Evolutionary conservation across 2,113 vertebrate species (phyloP).

Genomic region (Gadus chalcogrammus): DNA sequence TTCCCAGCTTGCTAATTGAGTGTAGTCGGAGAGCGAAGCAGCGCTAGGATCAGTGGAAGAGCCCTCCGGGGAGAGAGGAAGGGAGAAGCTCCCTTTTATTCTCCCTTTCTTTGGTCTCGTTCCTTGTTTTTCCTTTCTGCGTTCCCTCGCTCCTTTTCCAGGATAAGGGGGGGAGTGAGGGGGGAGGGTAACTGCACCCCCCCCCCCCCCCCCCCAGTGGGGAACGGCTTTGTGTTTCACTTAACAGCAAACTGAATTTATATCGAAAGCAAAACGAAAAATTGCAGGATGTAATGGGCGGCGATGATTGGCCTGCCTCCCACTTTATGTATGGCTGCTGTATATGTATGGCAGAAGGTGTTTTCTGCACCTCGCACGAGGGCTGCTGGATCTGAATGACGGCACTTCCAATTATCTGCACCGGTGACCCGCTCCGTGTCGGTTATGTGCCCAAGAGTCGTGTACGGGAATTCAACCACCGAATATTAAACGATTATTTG

Average conservation of each 20-base stretch:
- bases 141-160: conserved; percentile 1
- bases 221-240: conserved; percentile 59
- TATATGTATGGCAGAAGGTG: conserved; percentile 33
- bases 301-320: conserved; percentile 29
- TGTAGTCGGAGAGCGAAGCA: conserved; percentile 59
- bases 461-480: neutral
- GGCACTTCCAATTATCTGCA: conserved; percentile 48
- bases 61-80: conserved; percentile 40
- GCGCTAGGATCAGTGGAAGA: conserved; percentile 55
- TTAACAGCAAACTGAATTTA: conserved; percentile 66
- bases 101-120: conserved; percentile 19
- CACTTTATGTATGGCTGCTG: conserved; percentile 33
- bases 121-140: conserved; percentile 31
- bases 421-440: conserved; percentile 33
- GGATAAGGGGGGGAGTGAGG: too few species aligned
- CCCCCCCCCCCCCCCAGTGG: conserved; percentile 5
- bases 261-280: conserved; percentile 52
- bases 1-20: conserved; percentile 65
- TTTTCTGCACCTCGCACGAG: conserved; percentile 49
- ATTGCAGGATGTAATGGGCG: too few species aligned
- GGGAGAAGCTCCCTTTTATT: conserved; percentile 29
- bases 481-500: conserved; percentile 35
- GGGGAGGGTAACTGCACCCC: conserved; percentile 55
- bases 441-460: conserved; percentile 46
- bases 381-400: conserved; percentile 54